A percentile compares a stretch with the other conserved stretches of the same genome.
Evolutionary conservation across 2,797 vertebrate species (phyloP).

Genomic region (Crocodylus rhombifer): DNA sequence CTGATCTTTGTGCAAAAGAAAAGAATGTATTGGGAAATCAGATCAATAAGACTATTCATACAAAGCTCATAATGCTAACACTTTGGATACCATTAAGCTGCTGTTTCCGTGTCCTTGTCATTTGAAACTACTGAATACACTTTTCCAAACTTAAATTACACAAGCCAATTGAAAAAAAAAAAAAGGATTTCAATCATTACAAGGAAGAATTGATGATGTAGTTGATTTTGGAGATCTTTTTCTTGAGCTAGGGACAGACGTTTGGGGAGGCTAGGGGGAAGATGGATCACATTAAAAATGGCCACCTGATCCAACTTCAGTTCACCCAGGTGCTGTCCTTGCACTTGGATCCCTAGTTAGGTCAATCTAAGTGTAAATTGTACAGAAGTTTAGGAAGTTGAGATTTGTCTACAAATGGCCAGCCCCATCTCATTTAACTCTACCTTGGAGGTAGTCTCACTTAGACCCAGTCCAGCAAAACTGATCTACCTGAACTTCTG

Average conservation of each 20-base stretch:
- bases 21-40: constrained; percentile 29
- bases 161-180: not conserved
- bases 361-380: not conserved
- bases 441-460: too few relatives aligned
- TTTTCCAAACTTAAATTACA: not conserved
- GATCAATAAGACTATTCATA: constrained; percentile 26
- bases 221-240: not conserved
- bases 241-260: too few relatives aligned
- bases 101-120: constrained; percentile 18
- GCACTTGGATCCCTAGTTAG: too few relatives aligned
- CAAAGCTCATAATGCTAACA: constrained; percentile 17
- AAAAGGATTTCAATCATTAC: not conserved
- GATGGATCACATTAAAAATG: too few relatives aligned
- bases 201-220: not conserved
- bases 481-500: too few relatives aligned
- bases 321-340: too few relatives aligned
- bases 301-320: too few relatives aligned
- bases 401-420: not conserved
- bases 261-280: too few relatives aligned
- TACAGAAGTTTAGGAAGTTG: not conserved
- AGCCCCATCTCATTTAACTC: too few relatives aligned
- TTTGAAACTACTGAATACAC: not conserved
- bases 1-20: constrained; percentile 30
- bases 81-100: constrained; percentile 33
- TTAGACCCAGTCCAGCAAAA: too few relatives aligned